phyloP scores from a whole-genome alignment of 2,888 invertebrate species.

The Netelia inedita region DNA sequence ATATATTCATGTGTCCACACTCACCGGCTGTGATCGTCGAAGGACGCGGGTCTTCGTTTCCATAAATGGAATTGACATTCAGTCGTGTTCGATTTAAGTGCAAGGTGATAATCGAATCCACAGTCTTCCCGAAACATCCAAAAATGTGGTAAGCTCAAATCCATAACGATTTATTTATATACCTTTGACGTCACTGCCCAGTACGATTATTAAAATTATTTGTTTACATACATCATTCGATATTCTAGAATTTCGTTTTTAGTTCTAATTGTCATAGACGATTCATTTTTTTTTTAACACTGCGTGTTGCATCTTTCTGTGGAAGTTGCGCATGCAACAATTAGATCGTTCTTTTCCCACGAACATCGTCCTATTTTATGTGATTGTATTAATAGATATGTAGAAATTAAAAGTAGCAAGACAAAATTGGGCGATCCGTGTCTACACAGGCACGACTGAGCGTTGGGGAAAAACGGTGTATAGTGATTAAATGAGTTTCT shows the following conservation, averaged over 20 bases:
- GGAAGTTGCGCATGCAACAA: slow-evolving; percentile 1
- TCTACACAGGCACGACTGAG: no score
- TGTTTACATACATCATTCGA: slow-evolving; percentile 77
- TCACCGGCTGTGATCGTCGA: slow-evolving; percentile 42
- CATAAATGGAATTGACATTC: slow-evolving; percentile 51
- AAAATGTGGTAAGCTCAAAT: slow-evolving; percentile 77
- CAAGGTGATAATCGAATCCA: slow-evolving; percentile 42
- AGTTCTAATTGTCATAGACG: background rate
- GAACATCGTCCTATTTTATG: background rate
- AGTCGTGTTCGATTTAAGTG: slow-evolving; percentile 45
- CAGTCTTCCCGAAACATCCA: slow-evolving; percentile 60
- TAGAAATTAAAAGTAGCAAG: no score
- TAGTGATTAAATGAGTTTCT: no score
- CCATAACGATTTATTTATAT: background rate
- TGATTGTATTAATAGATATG: background rate
- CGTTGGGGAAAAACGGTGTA: no score
- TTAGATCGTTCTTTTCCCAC: background rate
- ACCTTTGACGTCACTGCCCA: slow-evolving; percentile 22
- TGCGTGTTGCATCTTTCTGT: slow-evolving; percentile 1
- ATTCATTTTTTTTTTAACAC: background rate
- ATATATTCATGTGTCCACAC: slow-evolving; percentile 21
- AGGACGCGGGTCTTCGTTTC: slow-evolving; percentile 3
- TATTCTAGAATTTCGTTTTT: background rate
- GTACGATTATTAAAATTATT: slow-evolving; percentile 55
- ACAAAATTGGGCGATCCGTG: no score